Percentiles rank a stretch among this genome's conserved stretches.
Conservation (phyloP, 2,888 invertebrate species). For the Cancer borealis region DNA sequence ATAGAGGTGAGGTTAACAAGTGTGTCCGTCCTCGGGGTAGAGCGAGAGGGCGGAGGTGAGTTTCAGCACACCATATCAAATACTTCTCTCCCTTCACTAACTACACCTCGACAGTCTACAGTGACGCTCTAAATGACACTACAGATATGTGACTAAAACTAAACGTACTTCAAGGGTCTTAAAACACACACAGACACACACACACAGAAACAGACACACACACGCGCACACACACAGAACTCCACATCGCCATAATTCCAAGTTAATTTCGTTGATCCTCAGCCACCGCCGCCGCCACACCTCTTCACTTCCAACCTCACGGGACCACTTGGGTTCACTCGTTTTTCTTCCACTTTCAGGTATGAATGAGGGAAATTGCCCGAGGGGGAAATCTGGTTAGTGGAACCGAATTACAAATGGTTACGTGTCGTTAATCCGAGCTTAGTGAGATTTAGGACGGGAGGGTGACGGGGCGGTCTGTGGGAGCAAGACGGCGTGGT, state of each 20-base stretch:
- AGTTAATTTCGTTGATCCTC: slow-evolving; percentile 13
- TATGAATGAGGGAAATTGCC: slow-evolving; percentile 37
- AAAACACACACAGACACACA: not conserved
- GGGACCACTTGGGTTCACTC: slow-evolving; percentile 17
- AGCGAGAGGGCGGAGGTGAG: too few species aligned
- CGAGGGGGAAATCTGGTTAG: slow-evolving; percentile 37
- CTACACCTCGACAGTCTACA: too few species aligned
- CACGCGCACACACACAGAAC: not conserved
- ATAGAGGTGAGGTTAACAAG: too few species aligned
- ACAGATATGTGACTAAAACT: too few species aligned
- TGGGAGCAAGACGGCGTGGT: not conserved
- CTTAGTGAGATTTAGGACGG: not conserved
- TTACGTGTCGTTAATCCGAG: slow-evolving; percentile 37
- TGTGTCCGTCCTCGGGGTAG: too few species aligned
- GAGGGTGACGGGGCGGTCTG: slow-evolving; percentile 7
- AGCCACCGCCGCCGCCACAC: slow-evolving; percentile 6
- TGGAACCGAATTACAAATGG: slow-evolving; percentile 37
- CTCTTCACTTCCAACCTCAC: not conserved
- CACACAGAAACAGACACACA: not conserved
- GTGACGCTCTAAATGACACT: too few species aligned
- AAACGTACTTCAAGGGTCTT: not conserved
- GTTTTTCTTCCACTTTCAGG: slow-evolving; percentile 29
- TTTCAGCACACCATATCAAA: too few species aligned
- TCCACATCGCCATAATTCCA: slow-evolving; percentile 27
- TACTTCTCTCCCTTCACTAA: too few species aligned